Base-by-base conservation (phyloP, 2,797 vertebrate genomes). In the Salmo trutta region DNA sequence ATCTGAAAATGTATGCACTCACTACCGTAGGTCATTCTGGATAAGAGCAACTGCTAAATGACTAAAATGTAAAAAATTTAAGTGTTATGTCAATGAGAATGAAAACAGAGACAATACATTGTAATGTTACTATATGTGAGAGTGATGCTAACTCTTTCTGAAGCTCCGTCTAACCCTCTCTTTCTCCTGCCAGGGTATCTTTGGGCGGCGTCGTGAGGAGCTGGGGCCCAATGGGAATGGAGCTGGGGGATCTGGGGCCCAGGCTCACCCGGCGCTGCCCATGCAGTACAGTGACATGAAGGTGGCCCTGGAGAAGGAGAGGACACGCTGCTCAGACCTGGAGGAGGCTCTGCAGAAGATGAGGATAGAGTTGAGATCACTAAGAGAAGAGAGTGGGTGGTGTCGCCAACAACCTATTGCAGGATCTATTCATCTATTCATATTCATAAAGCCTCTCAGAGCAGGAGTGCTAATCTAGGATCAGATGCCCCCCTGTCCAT, bases 271-370 rank as follows among this genome's bases (percentile, higher is more conserved):
- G 0, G 47, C 91, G 2, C 93, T 98, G 91, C 97, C 98, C 83
- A 91, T 99, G 93, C 98, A 97, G 92, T 99, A 99, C 87, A 94
- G 95, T 85, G 98, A 99, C 92, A 96, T 99, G 96, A 99, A 99
- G 91, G 88, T 96, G 79, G 98, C 98, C 64, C 90, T 98, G 91
- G 98, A 99, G 85, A 98, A 98, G 90, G 98, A 99, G 94, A 96
- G 98, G 75, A 95, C 95, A 16, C 95, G 98, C 79, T 97, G 97
- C 79, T 95, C 95, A 0, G 98, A 99, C 90, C 95, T 99, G 71
- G 98, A 99, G 87, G 98, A 99, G 78, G 97, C 97, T 80, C 94
- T 99, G 83, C 98, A 99, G 93, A 99, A 99, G 94, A 99, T 98
- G 88, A 96, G 97, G 89, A 97, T 98, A 77, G 98, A 99, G 84